Evolutionary conservation across 2,113 vertebrate genomes (phyloP).

Genomic region (Macquaria australasica): DNA sequence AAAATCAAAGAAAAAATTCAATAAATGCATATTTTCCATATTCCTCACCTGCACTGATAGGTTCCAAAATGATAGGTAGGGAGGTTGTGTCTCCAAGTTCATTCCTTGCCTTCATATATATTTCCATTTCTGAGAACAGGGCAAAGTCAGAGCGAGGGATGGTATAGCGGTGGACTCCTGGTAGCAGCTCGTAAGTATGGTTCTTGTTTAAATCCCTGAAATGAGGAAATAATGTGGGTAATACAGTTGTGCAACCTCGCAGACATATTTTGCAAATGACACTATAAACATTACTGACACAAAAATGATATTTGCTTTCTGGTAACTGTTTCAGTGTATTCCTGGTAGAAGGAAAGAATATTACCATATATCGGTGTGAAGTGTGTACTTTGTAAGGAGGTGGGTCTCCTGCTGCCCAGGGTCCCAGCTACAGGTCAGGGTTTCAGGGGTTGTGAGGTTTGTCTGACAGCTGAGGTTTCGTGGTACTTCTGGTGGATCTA

Average conservation of each 20-base stretch:
- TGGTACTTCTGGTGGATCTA: slow-evolving; percentile 88
- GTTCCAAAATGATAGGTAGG: slow-evolving; percentile 79
- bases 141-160: slow-evolving; percentile 84
- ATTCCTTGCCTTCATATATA: slow-evolving; percentile 89
- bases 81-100: slow-evolving; percentile 85
- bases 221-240: slow-evolving; percentile 29
- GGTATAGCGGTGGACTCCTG: slow-evolving; percentile 69
- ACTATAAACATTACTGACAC: neutral
- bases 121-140: slow-evolving; percentile 81
- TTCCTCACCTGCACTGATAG: slow-evolving; percentile 84
- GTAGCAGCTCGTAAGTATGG: slow-evolving; percentile 44
- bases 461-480: slow-evolving; percentile 89
- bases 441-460: slow-evolving; percentile 77
- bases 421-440: slow-evolving; percentile 89
- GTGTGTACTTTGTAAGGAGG: slow-evolving; percentile 80
- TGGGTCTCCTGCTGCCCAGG: slow-evolving; percentile 75
- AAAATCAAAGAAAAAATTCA: neutral
- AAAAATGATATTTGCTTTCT: neutral
- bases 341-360: neutral
- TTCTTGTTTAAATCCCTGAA: slow-evolving; percentile 54
- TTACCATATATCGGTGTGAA: slow-evolving; percentile 80
- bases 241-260: neutral
- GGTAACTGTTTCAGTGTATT: neutral
- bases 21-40: neutral
- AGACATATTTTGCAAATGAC: slow-evolving; percentile 6